Evolutionary conservation across 2,888 invertebrate genomes (phyloP).

Genomic region (Cataglyphis albicans): DNA sequence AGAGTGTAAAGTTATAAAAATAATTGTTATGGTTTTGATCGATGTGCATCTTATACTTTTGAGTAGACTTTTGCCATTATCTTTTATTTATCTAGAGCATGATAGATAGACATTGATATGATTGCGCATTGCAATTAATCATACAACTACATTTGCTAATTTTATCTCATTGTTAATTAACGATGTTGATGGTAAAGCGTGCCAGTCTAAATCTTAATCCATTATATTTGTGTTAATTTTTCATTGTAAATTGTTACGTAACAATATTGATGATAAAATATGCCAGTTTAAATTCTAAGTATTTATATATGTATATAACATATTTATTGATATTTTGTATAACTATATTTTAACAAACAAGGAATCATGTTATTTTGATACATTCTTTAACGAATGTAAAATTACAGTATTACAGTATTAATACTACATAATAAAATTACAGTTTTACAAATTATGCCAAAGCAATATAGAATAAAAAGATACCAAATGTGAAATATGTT

Average conservation of each 20-base stretch:
- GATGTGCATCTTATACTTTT: slow-evolving; percentile 32
- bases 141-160: not conserved
- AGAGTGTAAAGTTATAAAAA: slow-evolving; percentile 37
- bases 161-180: slow-evolving; percentile 31
- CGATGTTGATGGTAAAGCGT: slow-evolving; percentile 15
- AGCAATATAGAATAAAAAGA: slow-evolving; percentile 7
- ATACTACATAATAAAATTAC: not conserved
- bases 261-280: not conserved
- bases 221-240: not conserved
- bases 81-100: slow-evolving; percentile 7
- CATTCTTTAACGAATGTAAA: not conserved
- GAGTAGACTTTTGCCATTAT: slow-evolving; percentile 27
- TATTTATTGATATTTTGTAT: not conserved
- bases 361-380: not conserved
- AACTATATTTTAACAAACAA: slow-evolving; percentile 17
- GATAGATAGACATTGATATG: not conserved
- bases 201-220: not conserved
- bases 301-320: not conserved
- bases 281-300: not conserved
- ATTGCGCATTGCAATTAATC: not conserved
- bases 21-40: slow-evolving; percentile 41
- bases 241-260: not conserved
- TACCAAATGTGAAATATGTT: slow-evolving; percentile 27
- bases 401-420: no score
- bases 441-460: not conserved